Evolutionary conservation across 2,888 invertebrate species (phyloP), one percentile per base, ranked within the genome.

Genomic region (Dryomyza anilis): DNA sequence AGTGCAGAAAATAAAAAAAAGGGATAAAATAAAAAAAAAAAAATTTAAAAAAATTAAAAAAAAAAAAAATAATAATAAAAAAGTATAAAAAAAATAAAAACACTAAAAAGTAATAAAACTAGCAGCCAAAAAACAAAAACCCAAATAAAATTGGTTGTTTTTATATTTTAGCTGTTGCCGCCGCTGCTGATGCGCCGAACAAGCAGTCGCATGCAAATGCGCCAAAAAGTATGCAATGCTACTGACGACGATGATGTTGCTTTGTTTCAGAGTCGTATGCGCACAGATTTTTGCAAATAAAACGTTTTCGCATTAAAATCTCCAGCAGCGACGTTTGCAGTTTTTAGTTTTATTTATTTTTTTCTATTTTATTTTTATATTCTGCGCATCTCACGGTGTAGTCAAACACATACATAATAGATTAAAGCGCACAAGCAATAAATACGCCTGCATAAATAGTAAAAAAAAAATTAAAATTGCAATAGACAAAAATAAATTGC

Each of bases 401-500:
- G 43, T 7, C 43, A 43, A 16, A 16, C n/a, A 43, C n/a, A 43
- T 43, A 19, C 43, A 43, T 1, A 43, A 43, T 16, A 6, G 19
- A n/a, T 16, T 16, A 43, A n/a, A 43, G 19, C 19, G 16, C 16
- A 43, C 6, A n/a, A 43, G 5, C 19, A 43, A 43, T 16, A 16
- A 43, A 16, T 25, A 6, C 25, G n/a, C 6, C 12, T 3, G 16
- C n/a, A 29, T 27, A 52, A 52, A 52, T 5, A 50, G 5, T 10
- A n/a, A 8, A 48, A 25, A 25, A n/a, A 14, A 25, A 50, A 1
- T 19, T 21, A 33, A 19, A 33, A 30, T 30, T 30, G 21, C 53
- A 53, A 30, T 33, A 36, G 55, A 55, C 19, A 36, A 55, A 55
- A 55, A 55, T 55, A 36, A 36, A 55, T 55, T 36, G 55, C 33